A percentile compares a stretch with the other conserved stretches of the same genome.
Conservation (phyloP, 2,797 vertebrate genomes). For the Tolypeutes matacus region DNA sequence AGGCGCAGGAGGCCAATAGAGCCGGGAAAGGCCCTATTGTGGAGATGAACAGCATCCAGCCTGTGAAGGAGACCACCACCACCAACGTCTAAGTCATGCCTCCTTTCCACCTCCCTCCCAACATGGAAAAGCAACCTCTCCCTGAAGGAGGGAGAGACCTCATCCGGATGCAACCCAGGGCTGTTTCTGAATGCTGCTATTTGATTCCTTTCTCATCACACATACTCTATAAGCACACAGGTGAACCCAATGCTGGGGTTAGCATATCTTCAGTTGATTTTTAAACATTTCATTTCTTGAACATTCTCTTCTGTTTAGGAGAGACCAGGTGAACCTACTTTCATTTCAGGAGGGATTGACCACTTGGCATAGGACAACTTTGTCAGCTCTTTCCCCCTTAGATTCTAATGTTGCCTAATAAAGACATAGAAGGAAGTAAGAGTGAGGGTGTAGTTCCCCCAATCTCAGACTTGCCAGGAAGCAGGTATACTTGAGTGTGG, state of each 20-base stretch:
- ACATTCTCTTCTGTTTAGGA: constrained; percentile 55
- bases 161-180: constrained; percentile 80
- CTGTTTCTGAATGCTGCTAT: constrained; percentile 84
- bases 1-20: rapidly evolving
- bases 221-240: constrained; percentile 36
- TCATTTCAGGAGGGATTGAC: constrained; percentile 64
- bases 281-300: constrained; percentile 63
- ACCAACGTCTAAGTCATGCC: constrained; percentile 27
- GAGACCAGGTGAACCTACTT: constrained; percentile 67
- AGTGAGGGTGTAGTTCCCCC: not conserved
- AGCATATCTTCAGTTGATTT: constrained; percentile 63
- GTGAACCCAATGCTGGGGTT: constrained; percentile 73
- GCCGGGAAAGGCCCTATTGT: constrained; percentile 80
- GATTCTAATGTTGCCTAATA: not conserved
- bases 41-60: constrained; percentile 85
- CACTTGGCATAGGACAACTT: constrained; percentile 31
- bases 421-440: not conserved
- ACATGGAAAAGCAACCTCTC: constrained; percentile 63
- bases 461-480: constrained; percentile 40
- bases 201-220: constrained; percentile 68
- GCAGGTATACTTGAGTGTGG: constrained; percentile 18
- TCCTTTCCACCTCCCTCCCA: constrained; percentile 72
- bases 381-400: constrained; percentile 19
- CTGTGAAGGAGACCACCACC: constrained; percentile 74
- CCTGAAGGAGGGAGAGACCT: constrained; percentile 71